Evolutionary conservation across 2,113 vertebrate genomes (phyloP), one percentile per base, ranked within the genome.

Genomic region (Osmerus mordax): DNA sequence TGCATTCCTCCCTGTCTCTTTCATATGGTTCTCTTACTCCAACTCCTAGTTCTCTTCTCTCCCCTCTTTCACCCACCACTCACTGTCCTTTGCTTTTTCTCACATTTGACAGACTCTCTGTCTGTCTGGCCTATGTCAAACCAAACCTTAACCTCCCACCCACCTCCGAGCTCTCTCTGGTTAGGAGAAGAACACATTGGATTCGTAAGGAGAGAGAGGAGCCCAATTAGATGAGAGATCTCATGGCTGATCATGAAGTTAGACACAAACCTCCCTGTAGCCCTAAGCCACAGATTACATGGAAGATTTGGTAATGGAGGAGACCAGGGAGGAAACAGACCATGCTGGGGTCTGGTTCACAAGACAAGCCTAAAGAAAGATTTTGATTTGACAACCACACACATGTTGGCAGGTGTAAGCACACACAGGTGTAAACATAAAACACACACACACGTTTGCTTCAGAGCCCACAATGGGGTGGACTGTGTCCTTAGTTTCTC

Each of bases 381-480:
- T 28, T 2, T 28, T 28, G 25, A 47, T 12, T 12, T 47, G 41
- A 47, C 41, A 9, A 47, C 41, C 41, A 11, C 41, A 47, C 41
- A 47, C 32, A 36, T 36, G 32, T 47, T 9, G 41, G 41, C 41
- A 47, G 41, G 41, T 47, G 41, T 47, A 47, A 56, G 54, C 29
- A 65, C 29, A 67, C 67, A 60, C 59, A 71, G 63, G 2, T 28
- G 2, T 3, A 28, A 28, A 28, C 25, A 28, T 28, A 28, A 28
- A 28, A 63, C 21, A 63, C 29, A 25, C 29, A 52, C 41, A 52
- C 41, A 69, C 0, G 1, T 36, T 13, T 14, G 16, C 53, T 28
- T 7, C 16, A 55, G 74, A 70, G 66, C 36, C 75, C 72, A 69
- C 51, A 67, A 74, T 18, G 47, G 71, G 54, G 52, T 54, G 66